phyloP scores from a whole-genome alignment of 2,113 vertebrate genomes.

The Dendrocopos noguchii region DNA sequence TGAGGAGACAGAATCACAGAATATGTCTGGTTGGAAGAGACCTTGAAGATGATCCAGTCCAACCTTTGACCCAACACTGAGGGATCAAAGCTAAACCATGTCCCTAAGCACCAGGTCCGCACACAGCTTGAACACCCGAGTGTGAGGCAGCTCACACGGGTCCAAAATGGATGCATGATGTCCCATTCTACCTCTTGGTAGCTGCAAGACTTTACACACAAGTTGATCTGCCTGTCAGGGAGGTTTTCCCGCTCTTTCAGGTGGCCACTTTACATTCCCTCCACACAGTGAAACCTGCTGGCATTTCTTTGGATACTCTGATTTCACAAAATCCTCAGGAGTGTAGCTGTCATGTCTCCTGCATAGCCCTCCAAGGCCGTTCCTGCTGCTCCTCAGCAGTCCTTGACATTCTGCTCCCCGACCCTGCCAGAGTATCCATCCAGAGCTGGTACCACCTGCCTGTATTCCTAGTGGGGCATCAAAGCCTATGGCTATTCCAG shows the following conservation, averaged over 20 bases:
- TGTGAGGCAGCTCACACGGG: accelerated
- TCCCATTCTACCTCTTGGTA: neutral
- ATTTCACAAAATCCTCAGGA: neutral
- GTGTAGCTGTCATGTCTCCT: neutral
- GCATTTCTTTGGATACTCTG: neutral
- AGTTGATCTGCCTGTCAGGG: neutral
- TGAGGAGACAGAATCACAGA: neutral
- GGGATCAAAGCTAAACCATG: too few species aligned
- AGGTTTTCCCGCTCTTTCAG: neutral
- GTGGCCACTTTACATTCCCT: neutral
- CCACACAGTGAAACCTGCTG: neutral
- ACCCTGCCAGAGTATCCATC: neutral
- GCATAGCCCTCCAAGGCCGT: neutral
- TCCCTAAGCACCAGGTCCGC: too few species aligned
- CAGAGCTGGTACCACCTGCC: neutral
- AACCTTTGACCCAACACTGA: too few species aligned
- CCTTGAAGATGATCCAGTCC: too few species aligned
- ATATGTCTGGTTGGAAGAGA: too few species aligned
- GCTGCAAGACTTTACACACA: neutral
- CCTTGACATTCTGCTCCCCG: neutral
- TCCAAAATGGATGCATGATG: neutral
- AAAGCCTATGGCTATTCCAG: neutral
- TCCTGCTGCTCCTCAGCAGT: neutral
- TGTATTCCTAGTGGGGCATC: neutral
- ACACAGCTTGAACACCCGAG: too few species aligned